phyloP scores from a whole-genome alignment of 2,888 invertebrate species.

The Calameuta idolon region DNA sequence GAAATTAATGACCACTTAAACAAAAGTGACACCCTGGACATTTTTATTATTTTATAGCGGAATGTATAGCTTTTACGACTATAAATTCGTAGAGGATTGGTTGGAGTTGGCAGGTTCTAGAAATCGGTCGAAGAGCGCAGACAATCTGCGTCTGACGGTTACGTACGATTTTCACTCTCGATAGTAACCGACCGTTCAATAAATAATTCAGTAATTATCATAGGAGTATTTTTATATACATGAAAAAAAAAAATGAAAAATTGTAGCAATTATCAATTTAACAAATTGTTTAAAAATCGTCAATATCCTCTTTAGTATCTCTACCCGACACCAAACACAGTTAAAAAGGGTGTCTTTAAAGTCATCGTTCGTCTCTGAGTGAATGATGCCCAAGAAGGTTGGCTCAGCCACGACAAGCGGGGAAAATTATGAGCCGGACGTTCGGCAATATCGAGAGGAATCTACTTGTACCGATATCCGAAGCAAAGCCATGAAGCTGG shows the following conservation, averaged over 20 bases:
- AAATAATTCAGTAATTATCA: no score
- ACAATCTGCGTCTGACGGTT: no score
- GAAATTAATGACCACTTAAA: conserved; percentile 58
- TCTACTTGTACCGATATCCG: conserved; percentile 46
- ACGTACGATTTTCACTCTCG: no score
- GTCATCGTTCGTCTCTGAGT: conserved; percentile 16
- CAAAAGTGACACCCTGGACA: conserved; percentile 45
- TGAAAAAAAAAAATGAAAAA: no score
- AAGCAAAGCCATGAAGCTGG: conserved; percentile 39
- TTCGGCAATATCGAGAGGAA: conserved; percentile 52
- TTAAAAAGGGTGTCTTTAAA: not conserved
- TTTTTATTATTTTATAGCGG: conserved; percentile 53
- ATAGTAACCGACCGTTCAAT: no score
- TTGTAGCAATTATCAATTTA: no score
- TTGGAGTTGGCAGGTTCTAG: conserved; percentile 12
- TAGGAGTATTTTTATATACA: no score
- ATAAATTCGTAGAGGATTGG: conserved; percentile 6
- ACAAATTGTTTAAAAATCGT: no score
- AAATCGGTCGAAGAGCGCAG: conserved; percentile 2
- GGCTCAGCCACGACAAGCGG: conserved; percentile 30
- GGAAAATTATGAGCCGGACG: conserved; percentile 51
- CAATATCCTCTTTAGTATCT: no score
- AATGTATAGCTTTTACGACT: conserved; percentile 19
- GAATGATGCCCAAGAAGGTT: conserved; percentile 24
- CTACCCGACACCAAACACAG: no score